phyloP scores from a whole-genome alignment of 1,140 invertebrate species.

The Neodiprion virginianus region DNA sequence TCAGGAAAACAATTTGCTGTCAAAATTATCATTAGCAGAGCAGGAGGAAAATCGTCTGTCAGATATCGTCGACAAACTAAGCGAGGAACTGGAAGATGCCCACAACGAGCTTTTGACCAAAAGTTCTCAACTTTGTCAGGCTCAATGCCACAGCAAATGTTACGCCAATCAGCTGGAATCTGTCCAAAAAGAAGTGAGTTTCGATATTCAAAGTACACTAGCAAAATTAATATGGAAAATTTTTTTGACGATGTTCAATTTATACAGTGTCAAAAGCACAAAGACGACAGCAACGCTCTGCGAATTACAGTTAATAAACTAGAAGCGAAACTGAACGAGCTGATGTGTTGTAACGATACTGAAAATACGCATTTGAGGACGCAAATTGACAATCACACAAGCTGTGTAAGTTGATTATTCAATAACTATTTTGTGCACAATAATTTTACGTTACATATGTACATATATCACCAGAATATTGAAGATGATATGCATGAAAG shows the following conservation, averaged over 20 bases:
- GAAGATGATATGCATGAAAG: background rate
- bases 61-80: constrained; percentile 35
- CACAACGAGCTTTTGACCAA: constrained; percentile 33
- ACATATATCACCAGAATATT: background rate
- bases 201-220: no score
- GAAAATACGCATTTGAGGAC: background rate
- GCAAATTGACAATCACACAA: background rate
- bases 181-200: constrained; percentile 32
- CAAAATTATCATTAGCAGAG: constrained; percentile 30
- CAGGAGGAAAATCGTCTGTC: constrained; percentile 28
- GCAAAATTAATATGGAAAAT: no score
- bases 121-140: constrained; percentile 29
- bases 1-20: constrained; percentile 40
- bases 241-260: background rate
- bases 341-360: background rate
- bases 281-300: background rate
- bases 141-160: constrained; percentile 32
- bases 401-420: background rate
- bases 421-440: background rate
- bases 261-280: background rate
- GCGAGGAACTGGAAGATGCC: constrained; percentile 35
- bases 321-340: background rate
- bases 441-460: background rate
- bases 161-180: constrained; percentile 33
- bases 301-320: background rate